Conservation (phyloP, 2,888 invertebrate genomes). For the Chydorus sphaericus region DNA sequence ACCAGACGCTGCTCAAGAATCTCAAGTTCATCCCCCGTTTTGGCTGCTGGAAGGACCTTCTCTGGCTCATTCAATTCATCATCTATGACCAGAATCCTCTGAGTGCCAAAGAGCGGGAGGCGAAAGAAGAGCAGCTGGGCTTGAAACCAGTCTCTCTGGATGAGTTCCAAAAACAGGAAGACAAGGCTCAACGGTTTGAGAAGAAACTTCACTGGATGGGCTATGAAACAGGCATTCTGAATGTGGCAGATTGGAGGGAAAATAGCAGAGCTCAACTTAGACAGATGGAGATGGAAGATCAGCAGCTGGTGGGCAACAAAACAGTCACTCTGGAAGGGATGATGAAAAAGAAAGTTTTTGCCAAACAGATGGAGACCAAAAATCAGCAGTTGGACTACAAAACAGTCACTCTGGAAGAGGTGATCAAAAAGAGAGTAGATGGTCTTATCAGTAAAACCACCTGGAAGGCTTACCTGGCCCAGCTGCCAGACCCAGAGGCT, state of each 20-base stretch:
- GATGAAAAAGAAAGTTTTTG: no score
- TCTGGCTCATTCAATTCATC: slow-evolving; percentile 15
- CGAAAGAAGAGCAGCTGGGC: no score
- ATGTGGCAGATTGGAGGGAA: no score
- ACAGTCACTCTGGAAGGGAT: neutral
- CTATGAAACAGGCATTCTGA: no score
- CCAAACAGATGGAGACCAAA: neutral
- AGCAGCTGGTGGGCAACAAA: no score
- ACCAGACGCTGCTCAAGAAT: slow-evolving; percentile 18
- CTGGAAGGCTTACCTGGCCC: neutral
- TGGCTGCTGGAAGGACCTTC: slow-evolving; percentile 20
- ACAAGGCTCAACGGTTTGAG: no score
- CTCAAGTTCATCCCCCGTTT: slow-evolving; percentile 15
- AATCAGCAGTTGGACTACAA: no score
- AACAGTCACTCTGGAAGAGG: neutral
- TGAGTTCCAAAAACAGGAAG: no score
- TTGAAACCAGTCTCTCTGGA: no score
- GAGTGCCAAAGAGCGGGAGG: no score
- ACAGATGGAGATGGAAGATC: neutral
- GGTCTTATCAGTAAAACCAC: neutral
- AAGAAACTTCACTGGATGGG: no score
- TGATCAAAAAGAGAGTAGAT: neutral
- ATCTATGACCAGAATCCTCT: slow-evolving; percentile 16
- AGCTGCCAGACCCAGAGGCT: neutral
- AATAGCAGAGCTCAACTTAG: no score